Percentiles rank a stretch among this genome's conserved stretches.
Evolutionary conservation across 2,888 invertebrate genomes (phyloP).

Genomic region (Hemaris fuciformis): DNA sequence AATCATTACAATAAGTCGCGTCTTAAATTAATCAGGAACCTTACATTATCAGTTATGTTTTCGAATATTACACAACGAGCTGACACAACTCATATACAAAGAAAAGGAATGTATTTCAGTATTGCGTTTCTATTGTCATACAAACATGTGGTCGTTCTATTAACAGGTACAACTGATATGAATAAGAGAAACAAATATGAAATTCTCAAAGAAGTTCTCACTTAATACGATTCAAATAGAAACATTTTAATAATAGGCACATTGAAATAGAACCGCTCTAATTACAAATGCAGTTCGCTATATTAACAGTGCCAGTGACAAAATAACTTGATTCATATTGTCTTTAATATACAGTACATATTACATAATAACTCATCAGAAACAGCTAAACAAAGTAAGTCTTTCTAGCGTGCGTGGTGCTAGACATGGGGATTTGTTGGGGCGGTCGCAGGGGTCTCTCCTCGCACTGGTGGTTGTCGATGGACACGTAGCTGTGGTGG

Average conservation of each 20-base stretch:
- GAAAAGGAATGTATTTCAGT: slow-evolving; percentile 54
- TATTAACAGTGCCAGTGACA: neutral
- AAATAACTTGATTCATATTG: neutral
- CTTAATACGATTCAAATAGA: neutral
- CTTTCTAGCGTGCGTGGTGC: slow-evolving; percentile 73
- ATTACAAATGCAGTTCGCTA: neutral
- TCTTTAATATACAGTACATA: neutral
- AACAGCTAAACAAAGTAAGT: slow-evolving; percentile 74
- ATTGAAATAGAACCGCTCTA: neutral
- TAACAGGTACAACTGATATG: neutral
- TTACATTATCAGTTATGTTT: slow-evolving; percentile 51
- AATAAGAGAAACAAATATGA: neutral
- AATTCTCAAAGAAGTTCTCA: neutral
- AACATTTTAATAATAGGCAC: neutral
- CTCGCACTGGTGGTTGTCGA: slow-evolving; percentile 78
- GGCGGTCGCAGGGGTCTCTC: slow-evolving; percentile 74
- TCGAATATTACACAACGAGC: slow-evolving; percentile 29
- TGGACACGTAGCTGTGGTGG: slow-evolving; percentile 81
- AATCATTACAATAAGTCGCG: slow-evolving; percentile 39
- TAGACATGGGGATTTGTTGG: slow-evolving; percentile 75
- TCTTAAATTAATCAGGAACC: slow-evolving; percentile 63
- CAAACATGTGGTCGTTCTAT: neutral
- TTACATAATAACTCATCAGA: slow-evolving; percentile 36
- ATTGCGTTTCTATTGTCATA: slow-evolving; percentile 1
- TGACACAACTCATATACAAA: slow-evolving; percentile 32